A percentile compares a stretch with the other conserved stretches of the same genome.
These are phyloP conservation scores for Urophycis tenuis DNA, from an alignment of 2,797 vertebrate genomes.

Conservation along the genomic window DNA sequence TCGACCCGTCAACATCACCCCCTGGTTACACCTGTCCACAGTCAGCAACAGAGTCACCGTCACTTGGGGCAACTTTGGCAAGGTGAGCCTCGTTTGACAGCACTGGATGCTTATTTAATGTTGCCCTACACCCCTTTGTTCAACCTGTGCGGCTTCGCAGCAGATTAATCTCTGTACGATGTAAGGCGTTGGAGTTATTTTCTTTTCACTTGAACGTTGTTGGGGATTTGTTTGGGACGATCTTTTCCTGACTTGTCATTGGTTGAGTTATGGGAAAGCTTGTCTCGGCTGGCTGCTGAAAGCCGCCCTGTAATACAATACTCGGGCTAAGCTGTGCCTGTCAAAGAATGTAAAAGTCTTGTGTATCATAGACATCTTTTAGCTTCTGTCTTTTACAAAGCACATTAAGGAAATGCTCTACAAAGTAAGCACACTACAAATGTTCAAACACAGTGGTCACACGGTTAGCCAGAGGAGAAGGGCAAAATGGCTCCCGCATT, in stretches of 20 bases:
- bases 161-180: neutral
- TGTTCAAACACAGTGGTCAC: too few relatives aligned
- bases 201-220: too few relatives aligned
- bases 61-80: slow-evolving; percentile 98
- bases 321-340: neutral
- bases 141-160: neutral
- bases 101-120: neutral
- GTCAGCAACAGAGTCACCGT: slow-evolving; percentile 91
- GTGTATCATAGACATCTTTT: neutral
- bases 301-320: neutral
- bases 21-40: slow-evolving; percentile 93
- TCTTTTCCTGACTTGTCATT: neutral
- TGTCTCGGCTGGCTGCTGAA: neutral
- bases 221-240: too few relatives aligned
- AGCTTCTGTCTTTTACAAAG: neutral
- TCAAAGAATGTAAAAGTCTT: neutral
- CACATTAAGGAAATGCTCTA: neutral
- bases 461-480: too few relatives aligned
- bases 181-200: neutral
- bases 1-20: slow-evolving; percentile 95
- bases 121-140: neutral
- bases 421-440: too few relatives aligned
- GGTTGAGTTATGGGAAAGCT: neutral
- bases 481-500: neutral
- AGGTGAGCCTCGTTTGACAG: slow-evolving; percentile 68